phyloP scores from a whole-genome alignment of 2,113 vertebrate genomes.

The Nannobrachium achirus region DNA sequence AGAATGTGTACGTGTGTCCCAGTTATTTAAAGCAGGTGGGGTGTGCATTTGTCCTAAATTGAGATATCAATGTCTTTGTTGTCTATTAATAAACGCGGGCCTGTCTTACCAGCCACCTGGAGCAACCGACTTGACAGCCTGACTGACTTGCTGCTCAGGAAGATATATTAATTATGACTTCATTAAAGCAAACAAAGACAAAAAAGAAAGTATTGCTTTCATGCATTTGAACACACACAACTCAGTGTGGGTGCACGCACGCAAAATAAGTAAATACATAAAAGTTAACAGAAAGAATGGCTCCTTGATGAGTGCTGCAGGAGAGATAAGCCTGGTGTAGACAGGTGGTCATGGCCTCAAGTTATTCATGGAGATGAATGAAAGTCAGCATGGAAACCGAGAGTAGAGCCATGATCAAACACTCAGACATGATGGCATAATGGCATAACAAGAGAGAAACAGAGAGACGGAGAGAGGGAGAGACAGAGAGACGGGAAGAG shows the following conservation, averaged over 20 bases:
- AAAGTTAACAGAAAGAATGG: too few relatives aligned
- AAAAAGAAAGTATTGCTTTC: background rate
- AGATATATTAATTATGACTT: too few relatives aligned
- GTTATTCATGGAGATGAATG: constrained; percentile 43
- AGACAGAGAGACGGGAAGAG: background rate
- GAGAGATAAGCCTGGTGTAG: constrained; percentile 37
- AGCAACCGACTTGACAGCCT: constrained; percentile 6
- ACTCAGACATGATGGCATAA: too few relatives aligned
- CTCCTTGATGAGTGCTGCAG: background rate
- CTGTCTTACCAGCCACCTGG: too few relatives aligned
- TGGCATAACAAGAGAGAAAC: background rate
- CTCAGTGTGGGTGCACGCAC: background rate
- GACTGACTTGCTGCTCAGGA: too few relatives aligned
- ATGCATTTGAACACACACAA: background rate
- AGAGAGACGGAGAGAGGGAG: background rate
- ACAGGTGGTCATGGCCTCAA: constrained; percentile 12
- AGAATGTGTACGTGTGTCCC: too few relatives aligned
- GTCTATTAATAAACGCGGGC: too few relatives aligned
- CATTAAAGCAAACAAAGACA: background rate
- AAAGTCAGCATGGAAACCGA: background rate
- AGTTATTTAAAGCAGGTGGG: too few relatives aligned
- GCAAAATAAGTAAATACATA: background rate
- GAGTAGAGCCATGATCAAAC: background rate
- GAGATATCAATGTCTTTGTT: too few relatives aligned
- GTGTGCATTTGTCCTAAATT: too few relatives aligned